Evolutionary conservation across 2,888 invertebrate genomes (phyloP), one percentile per base, ranked within the genome.

Genomic region (Chrysina gloriosa): DNA sequence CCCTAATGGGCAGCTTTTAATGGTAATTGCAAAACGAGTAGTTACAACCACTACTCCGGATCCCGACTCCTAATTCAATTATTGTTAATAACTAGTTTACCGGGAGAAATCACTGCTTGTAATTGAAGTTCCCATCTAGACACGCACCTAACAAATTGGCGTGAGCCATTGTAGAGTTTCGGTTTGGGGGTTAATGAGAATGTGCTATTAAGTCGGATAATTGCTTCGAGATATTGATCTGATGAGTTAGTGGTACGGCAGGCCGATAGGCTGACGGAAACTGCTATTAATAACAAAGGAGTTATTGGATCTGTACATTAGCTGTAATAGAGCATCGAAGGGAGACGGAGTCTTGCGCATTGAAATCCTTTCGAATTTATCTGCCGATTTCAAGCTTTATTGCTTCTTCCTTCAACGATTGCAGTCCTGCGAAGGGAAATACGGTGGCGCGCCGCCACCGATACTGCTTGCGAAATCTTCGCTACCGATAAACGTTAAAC

Each of bases 271-370:
- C 77, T 78, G 77, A 77, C 78, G 78, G 77, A 75, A 76, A 77
- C 77, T 77, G 78, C 79, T 79, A 79, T 80, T 80, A 79, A 80
- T 80, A 80, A 79, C 80, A 79, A 78, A 78, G 78, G 78, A 79
- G 78, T 79, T 80, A 79, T 79, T 78, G 78, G 78, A 79, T 78
- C 79, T 80, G 79, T 80, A 80, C 79, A 80, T 80, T 79, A 80
- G 77, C 78, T 75, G 78, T 79, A 80, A 79, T 78, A 79, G 78
- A 80, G 78, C 77, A 79, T 78, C 77, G 48, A 48, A 21, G 25
- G 25, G 48, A 50, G 25, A 27, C 11, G 74, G 75, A 77, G 77
- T 77, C 76, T 78, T 78, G 78, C 77, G 78, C 78, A 78, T 77
- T 79, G 76, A 79, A 78, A 79, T 79, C 79, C 79, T 78, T 79